phyloP scores from a whole-genome alignment of 2,113 vertebrate genomes.

The Muscicapa adusta region DNA sequence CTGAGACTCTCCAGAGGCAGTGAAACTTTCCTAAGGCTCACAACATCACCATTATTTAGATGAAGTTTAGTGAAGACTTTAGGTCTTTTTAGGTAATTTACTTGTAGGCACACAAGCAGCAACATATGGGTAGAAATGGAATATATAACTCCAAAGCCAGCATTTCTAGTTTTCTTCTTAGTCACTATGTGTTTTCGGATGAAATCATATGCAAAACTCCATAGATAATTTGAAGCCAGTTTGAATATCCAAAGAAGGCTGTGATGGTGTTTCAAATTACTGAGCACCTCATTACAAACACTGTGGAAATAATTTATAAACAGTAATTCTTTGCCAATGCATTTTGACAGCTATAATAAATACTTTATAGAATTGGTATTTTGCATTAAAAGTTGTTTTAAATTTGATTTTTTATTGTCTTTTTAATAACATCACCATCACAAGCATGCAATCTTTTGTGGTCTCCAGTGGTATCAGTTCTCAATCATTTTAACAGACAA shows the following conservation, averaged over 20 bases:
- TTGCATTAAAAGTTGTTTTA: not conserved
- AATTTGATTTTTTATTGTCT: not conserved
- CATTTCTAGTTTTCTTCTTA: not conserved
- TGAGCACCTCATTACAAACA: not conserved
- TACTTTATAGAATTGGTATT: not conserved
- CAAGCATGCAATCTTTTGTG: not conserved
- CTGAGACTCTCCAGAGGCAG: not conserved
- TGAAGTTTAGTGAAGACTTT: not conserved
- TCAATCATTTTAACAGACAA: not conserved
- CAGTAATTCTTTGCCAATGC: not conserved
- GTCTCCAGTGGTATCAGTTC: not conserved
- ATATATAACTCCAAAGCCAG: not conserved
- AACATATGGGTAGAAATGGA: not conserved
- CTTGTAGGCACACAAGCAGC: not conserved
- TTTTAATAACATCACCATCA: not conserved
- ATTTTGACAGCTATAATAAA: not conserved
- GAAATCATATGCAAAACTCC: not conserved
- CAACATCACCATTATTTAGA: not conserved
- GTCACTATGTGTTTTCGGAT: not conserved
- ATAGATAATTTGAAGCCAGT: not conserved
- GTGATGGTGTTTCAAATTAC: not conserved
- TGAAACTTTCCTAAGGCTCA: not conserved
- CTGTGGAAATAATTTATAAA: not conserved
- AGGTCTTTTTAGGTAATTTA: not conserved
- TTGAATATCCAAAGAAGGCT: not conserved